Base-by-base conservation (phyloP, 1,140 invertebrate species). In the Cecropterus lyciades region DNA sequence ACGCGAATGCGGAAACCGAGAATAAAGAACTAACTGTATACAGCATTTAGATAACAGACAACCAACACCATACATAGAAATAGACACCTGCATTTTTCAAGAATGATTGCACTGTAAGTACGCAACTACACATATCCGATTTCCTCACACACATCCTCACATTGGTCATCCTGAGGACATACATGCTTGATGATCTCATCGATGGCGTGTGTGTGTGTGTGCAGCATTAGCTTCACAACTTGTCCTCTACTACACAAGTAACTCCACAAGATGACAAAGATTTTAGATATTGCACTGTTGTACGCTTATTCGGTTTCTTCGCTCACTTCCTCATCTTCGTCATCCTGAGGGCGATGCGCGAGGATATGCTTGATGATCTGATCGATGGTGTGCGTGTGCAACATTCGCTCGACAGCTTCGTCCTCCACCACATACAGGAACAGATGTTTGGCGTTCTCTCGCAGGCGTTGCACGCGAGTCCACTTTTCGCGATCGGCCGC, bases 131-230 rank as follows among this genome's bases (percentile, higher is more conserved):
- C 9, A 6, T 33, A 33, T 10, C n/a, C 9, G 33, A 10, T n/a
- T 37, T 1, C 4, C 33, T 0, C n/a, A n/a, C n/a, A 0, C 0
- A n/a, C 10, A 1, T 37, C 33, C 10, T 37, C 33, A 11, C n/a
- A 2, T 1, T 0, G 10, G 0, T 37, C 10, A 4, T 56, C 16
- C 3, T 15, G 14, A 0, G 45, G 13, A 10, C 57, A 73, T 24
- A 87, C 78, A 33, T 87, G 78, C 27, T 70, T 77, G 55, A 91
- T 72, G 56, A 90, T 80, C 70, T 91, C 85, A 66, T 91, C 89
- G 20, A 91, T 91, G 67, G 89, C n/a, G n/a, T n/a, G n/a, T n/a
- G n/a, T 91, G 72, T 90, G 83, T 3, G 84, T 89, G 71, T 80
- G 75, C 17, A 91, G 78, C 89, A 91, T 89, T 15, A 78, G 77